Evolutionary conservation across 2,888 invertebrate genomes (phyloP).

Genomic region (Netelia virgata): DNA sequence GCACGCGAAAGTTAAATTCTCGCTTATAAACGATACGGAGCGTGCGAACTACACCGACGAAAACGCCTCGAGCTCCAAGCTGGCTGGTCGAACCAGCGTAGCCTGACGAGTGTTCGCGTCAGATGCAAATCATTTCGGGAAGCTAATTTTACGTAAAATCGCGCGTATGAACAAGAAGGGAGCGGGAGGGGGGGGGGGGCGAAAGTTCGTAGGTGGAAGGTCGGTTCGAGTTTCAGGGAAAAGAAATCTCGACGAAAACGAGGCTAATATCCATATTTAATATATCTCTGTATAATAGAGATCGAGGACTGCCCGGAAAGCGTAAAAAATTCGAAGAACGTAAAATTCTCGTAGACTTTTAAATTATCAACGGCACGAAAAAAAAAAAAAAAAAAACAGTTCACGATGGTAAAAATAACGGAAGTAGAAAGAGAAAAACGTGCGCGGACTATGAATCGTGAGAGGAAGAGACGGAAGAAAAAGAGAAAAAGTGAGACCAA

Average conservation of each 20-base stretch:
- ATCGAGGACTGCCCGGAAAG: slow-evolving; percentile 1
- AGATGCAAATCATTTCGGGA: slow-evolving; percentile 82
- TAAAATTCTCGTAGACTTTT: slow-evolving; percentile 46
- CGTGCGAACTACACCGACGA: slow-evolving; percentile 80
- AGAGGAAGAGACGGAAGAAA: slow-evolving; percentile 22
- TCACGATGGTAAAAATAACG: slow-evolving; percentile 36
- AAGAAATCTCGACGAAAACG: slow-evolving; percentile 7
- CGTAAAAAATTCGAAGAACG: slow-evolving; percentile 32
- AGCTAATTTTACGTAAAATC: slow-evolving; percentile 82
- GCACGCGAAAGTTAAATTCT: not conserved
- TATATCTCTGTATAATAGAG: slow-evolving; percentile 8
- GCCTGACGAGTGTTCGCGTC: slow-evolving; percentile 74
- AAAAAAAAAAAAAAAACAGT: slow-evolving; percentile 20
- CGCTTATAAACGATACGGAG: slow-evolving; percentile 67
- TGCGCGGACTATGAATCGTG: not conserved
- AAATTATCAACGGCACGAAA: slow-evolving; percentile 51
- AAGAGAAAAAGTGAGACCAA: not conserved
- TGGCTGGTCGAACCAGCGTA: slow-evolving; percentile 77
- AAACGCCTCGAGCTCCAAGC: slow-evolving; percentile 3
- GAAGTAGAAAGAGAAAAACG: slow-evolving; percentile 22
- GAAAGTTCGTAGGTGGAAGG: not conserved
- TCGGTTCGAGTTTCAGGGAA: not conserved
- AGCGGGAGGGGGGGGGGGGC: not conserved
- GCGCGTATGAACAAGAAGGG: slow-evolving; percentile 70
- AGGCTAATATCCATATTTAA: not conserved